Percentiles rank a stretch among this genome's conserved stretches.
phyloP scores from a whole-genome alignment of 2,113 vertebrate genomes.

The Agelaius tricolor region DNA sequence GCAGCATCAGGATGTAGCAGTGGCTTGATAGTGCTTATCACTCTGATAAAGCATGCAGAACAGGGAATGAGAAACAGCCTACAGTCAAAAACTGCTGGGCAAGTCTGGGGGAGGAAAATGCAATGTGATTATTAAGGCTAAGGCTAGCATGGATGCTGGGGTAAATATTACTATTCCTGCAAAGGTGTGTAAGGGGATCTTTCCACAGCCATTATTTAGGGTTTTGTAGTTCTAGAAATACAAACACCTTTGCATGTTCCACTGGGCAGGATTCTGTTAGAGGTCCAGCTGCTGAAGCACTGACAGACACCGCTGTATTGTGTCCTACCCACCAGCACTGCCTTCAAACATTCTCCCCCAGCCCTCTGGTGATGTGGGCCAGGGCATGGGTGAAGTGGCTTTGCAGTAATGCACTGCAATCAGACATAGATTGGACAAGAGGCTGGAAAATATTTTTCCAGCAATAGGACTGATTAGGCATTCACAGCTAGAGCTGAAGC shows the following conservation, averaged over 20 bases:
- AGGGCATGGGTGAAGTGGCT: not conserved
- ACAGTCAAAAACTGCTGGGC: not conserved
- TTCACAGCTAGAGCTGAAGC: constrained; percentile 35
- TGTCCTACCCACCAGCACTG: not conserved
- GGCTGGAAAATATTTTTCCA: constrained; percentile 41
- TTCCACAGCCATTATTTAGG: not conserved
- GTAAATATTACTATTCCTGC: not conserved
- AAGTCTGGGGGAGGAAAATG: not conserved
- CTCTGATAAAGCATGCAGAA: not conserved
- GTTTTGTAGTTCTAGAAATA: not conserved
- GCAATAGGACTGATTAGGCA: constrained; percentile 56
- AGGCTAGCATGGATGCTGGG: not conserved
- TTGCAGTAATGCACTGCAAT: not conserved
- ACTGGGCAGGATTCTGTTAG: not conserved
- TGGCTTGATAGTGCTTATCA: not conserved
- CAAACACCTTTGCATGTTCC: not conserved
- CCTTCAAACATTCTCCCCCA: not conserved
- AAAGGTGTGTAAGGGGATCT: not conserved
- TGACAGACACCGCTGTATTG: not conserved
- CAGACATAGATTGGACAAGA: constrained; percentile 15
- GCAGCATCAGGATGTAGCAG: not conserved
- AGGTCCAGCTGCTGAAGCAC: not conserved
- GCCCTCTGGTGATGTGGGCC: not conserved
- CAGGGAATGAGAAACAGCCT: not conserved
- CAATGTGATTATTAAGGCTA: not conserved